Evolutionary conservation across 2,113 vertebrate species (phyloP).

Genomic region (Tapirus terrestris): DNA sequence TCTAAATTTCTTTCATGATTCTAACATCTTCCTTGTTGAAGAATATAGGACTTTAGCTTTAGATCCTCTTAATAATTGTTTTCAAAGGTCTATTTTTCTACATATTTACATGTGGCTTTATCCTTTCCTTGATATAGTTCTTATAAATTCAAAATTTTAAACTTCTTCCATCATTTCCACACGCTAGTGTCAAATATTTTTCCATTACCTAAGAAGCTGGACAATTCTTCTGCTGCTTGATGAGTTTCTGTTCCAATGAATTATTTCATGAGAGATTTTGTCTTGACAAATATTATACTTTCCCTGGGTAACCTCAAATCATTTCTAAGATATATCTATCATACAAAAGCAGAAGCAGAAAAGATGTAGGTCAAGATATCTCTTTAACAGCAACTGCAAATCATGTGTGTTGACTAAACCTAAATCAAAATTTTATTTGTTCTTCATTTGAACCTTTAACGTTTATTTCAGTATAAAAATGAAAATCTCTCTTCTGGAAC

Average conservation of each 20-base stretch:
- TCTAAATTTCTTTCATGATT: slow-evolving; percentile 64
- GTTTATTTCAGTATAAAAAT: slow-evolving; percentile 60
- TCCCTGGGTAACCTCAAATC: slow-evolving; percentile 80
- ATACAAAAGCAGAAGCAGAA: slow-evolving; percentile 78
- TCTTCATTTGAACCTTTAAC: slow-evolving; percentile 49
- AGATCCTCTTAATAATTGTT: slow-evolving; percentile 42
- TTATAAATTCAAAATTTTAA: slow-evolving; percentile 72
- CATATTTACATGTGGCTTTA: slow-evolving; percentile 51
- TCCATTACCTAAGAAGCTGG: slow-evolving; percentile 71
- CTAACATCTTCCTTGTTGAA: slow-evolving; percentile 54
- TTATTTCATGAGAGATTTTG: slow-evolving; percentile 75
- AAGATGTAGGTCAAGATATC: slow-evolving; percentile 64
- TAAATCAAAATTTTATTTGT: slow-evolving; percentile 62
- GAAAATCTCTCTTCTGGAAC: not conserved
- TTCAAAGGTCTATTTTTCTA: slow-evolving; percentile 50
- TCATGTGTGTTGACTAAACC: slow-evolving; percentile 53
- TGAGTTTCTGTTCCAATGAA: slow-evolving; percentile 78
- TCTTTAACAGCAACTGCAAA: slow-evolving; percentile 76
- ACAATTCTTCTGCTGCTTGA: slow-evolving; percentile 74
- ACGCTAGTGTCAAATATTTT: slow-evolving; percentile 69
- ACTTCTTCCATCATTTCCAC: slow-evolving; percentile 66
- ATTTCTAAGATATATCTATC: slow-evolving; percentile 82
- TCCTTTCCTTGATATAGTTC: slow-evolving; percentile 46
- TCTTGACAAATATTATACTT: slow-evolving; percentile 76
- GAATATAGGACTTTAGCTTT: slow-evolving; percentile 6